Conservation (phyloP, 2,797 vertebrate species). For the Cirrhinus molitorella region DNA sequence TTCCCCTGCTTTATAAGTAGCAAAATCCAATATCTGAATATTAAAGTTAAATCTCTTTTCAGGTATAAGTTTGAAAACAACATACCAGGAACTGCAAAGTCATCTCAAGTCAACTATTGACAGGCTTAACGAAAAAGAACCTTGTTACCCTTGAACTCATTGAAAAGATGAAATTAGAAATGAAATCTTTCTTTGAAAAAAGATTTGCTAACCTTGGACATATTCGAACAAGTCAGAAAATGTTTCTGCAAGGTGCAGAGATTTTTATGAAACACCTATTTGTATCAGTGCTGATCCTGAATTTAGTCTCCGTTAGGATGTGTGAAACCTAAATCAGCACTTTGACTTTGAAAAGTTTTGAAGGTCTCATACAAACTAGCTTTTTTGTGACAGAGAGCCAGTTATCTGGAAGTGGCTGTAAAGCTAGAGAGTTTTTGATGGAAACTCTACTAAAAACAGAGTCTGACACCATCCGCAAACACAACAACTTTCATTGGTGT, state of each 20-base stretch:
- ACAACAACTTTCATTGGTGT: conserved; percentile 29
- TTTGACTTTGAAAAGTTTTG: conserved; percentile 6
- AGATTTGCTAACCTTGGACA: background rate
- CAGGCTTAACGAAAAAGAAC: conserved; percentile 48
- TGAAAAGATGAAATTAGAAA: background rate
- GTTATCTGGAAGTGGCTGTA: background rate
- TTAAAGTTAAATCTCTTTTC: conserved; percentile 65
- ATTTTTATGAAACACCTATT: background rate
- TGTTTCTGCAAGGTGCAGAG: background rate
- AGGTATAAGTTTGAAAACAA: conserved; percentile 10
- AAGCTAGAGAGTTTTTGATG: conserved; percentile 17
- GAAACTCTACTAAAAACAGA: background rate
- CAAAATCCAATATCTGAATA: background rate
- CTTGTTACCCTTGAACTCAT: conserved; percentile 48
- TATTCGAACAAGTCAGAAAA: background rate
- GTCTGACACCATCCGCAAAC: conserved; percentile 32
- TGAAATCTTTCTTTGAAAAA: conserved; percentile 7
- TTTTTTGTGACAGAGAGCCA: conserved; percentile 6
- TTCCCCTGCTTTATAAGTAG: background rate
- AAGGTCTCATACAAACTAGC: background rate
- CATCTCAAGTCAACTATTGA: conserved; percentile 69
- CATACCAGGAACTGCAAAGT: conserved; percentile 69
- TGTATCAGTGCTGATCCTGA: background rate
- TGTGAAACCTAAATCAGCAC: background rate
- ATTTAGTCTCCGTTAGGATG: background rate